Evolutionary conservation across 2,888 invertebrate species (phyloP), one percentile per base, ranked within the genome.

Genomic region (Mesorhabditis belari): DNA sequence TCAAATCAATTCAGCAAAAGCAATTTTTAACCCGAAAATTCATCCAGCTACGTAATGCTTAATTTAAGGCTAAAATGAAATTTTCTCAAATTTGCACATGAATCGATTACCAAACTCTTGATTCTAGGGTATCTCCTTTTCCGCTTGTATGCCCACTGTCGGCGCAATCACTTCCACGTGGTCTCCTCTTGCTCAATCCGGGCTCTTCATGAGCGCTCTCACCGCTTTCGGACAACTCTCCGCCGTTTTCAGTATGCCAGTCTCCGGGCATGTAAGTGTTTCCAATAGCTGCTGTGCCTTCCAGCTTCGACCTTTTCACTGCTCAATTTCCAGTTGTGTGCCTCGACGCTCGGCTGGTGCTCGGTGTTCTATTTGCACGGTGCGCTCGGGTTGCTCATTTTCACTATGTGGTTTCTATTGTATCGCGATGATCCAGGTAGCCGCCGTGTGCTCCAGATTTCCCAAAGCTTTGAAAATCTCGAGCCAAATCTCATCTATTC

Each of bases 291-390:
- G n/a, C n/a, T n/a, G n/a, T n/a, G n/a, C n/a, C n/a, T n/a, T n/a
- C n/a, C n/a, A n/a, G n/a, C n/a, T n/a, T n/a, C n/a, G n/a, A 54
- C 23, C n/a, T 9, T 54, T n/a, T 24, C 6, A 35, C 21, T 17
- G 24, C 44, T 25, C 21, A 12, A 0, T 26, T 61, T 63, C 21
- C 53, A 76, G 66, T 57, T 79, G 4, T 79, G 79, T 60, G 63
- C 65, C 0, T 73, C 76, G 5, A 49, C 66, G 1, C 54, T 67
- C 17, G 79, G 79, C 28, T 79, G 79, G 79, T 61, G 69, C 50
- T 69, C 77, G 0, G 76, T 79, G 23, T 79, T 67, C 65, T 79
- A 76, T 60, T 59, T 76, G n/a, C 78, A 79, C 52, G 66, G 76
- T 1, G 23, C 63, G 24, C 68, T 79, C 54, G 72, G 69, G 19